A percentile compares a stretch with the other conserved stretches of the same genome.
Conservation (phyloP, 2,113 vertebrate genomes). For the Gavialis gangeticus region DNA sequence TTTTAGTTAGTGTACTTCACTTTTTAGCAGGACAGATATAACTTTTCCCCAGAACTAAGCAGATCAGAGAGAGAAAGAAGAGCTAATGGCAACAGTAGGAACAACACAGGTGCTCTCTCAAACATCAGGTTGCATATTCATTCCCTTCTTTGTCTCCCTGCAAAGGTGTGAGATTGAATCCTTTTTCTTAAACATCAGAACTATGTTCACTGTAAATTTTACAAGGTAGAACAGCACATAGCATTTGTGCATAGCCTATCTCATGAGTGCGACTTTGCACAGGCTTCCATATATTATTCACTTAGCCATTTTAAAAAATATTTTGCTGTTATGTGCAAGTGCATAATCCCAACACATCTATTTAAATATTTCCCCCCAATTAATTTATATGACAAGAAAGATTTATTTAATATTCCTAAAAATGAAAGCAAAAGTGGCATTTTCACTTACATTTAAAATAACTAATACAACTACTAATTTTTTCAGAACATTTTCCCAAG, state of each 20-base stretch:
- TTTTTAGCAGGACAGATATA: background rate
- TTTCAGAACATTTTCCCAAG: background rate
- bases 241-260: background rate
- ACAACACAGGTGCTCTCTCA: background rate
- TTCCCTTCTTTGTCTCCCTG: background rate
- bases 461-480: background rate
- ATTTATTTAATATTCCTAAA: background rate
- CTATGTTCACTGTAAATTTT: background rate
- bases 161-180: background rate
- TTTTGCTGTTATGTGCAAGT: too few relatives aligned
- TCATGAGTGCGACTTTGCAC: background rate
- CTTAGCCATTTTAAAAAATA: too few relatives aligned
- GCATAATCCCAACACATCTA: background rate
- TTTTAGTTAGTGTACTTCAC: background rate
- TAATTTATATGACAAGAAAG: background rate
- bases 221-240: background rate
- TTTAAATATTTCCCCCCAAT: background rate
- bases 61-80: background rate
- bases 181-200: background rate
- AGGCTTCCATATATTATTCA: background rate
- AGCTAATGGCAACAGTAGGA: background rate
- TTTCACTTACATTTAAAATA: slow-evolving; percentile 31
- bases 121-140: background rate
- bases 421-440: background rate
- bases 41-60: background rate